Base-by-base conservation (phyloP, 2,888 invertebrate genomes). In the Rotaria macrura region DNA sequence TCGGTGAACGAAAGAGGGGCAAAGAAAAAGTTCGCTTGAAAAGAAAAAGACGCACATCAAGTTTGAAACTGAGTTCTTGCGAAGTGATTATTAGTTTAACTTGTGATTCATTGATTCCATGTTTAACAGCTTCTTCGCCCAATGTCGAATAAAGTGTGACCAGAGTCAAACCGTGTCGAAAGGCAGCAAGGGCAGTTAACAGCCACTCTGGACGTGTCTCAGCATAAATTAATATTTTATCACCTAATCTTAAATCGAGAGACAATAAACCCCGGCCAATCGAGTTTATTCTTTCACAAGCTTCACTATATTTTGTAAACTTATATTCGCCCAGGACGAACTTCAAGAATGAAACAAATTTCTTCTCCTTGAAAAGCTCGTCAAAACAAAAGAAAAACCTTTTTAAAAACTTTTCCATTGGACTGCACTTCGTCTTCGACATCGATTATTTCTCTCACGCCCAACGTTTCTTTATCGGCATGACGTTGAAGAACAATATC, bases 121-220 rank as follows among this genome's bases (percentile, higher is more conserved):
- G 97, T 12, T 95, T 94, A 87, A 99, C 95, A 4, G 97, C 98
- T 14, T 98, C 97, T 90, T 97, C 96, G 55, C 97, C 97, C 25
- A 99, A 92, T 0, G 97, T 98, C 2, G 98, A 95, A 91, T 99
- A 99, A 88, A 99, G 94, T 0, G 98, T 99, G 5, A 97, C 97
- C 89, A 98, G 95, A 93, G 95, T 94, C 90, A 96, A 94, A 91
- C 95, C 95, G 91, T 95, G 95, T 90, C 95, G 95, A 92, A 99
- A 96, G 91, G 96, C 95, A 85, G 96, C 96, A 89, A 97, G 95
- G 1, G 97, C 96, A 0, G 96, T 95, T 84, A 97, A 92, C 94
- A 98, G 94, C 99, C 99, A 99, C 92, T 99, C 98, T 84, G 95
- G 95, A 88, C 97, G 93, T 0, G 98, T 99, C 92, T 99, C 99